phyloP scores from a whole-genome alignment of 2,113 vertebrate species.

The Trinectes maculatus region DNA sequence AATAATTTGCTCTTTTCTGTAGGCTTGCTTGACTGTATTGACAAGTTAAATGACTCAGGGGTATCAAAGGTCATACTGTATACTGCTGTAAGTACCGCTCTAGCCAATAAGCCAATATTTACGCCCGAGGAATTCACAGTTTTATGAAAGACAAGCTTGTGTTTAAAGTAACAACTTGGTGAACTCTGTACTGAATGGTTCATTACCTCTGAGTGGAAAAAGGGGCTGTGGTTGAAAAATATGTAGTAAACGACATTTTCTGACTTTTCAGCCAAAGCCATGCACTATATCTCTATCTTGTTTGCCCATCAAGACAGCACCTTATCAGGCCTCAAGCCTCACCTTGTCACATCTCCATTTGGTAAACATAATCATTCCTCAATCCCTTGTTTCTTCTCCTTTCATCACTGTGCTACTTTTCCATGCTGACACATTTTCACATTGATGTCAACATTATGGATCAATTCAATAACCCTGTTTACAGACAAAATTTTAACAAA shows the following conservation, averaged over 20 bases:
- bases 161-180: background rate
- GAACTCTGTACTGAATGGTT: background rate
- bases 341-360: constrained; percentile 12
- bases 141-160: constrained; percentile 3
- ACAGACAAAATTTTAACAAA: no score
- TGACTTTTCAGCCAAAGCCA: background rate
- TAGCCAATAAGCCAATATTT: background rate
- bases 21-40: constrained; percentile 5
- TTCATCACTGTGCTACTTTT: background rate
- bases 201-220: constrained; percentile 6
- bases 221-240: background rate
- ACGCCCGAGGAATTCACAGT: background rate
- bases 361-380: constrained; percentile 4
- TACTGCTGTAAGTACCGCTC: constrained; percentile 2
- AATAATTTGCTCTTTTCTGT: background rate
- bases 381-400: background rate
- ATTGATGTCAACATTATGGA: background rate
- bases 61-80: constrained; percentile 45
- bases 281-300: background rate
- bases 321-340: constrained; percentile 9
- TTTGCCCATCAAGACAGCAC: background rate
- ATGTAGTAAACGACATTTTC: background rate
- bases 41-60: constrained; percentile 22
- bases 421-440: background rate
- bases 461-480: no score